Base-by-base conservation (phyloP, 2,113 vertebrate species). In the Phodopus roborovskii region DNA sequence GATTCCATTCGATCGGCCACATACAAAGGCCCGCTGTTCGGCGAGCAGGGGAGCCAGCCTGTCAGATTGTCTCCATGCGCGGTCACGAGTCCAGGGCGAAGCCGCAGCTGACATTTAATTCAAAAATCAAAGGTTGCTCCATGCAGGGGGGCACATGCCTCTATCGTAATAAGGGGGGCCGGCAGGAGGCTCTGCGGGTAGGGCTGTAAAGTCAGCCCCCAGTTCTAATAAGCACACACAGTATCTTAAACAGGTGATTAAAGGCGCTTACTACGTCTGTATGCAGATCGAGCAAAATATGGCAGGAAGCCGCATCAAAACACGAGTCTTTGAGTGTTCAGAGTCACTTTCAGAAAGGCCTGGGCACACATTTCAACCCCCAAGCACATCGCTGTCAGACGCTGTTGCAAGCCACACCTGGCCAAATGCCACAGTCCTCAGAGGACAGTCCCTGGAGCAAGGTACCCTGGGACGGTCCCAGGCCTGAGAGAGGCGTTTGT, bases 51-150 rank as follows among this genome's bases (percentile, higher is more conserved):
- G 97, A 97, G 89, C 98, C 90, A 71, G 89, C 58, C 97, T 98
- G 98, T 98, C 98, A 98, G 98, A 97, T 74, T 79, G 97, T 98
- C 98, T 98, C 98, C 90, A 53, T 97, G 94, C 98, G 97, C 98
- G 97, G 98, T 98, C 98, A 95, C 91, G 97, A 97, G 97, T 97
- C 98, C 98, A 94, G 96, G 97, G 98, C 97, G 95, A 98, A 98
- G 95, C 98, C 97, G 98, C 98, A 98, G 98, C 98, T 98, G 98
- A 98, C 98, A 98, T 98, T 98, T 98, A 98, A 99, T 98, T 98
- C 98, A 98, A 97, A 99, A 99, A 98, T 98, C 98, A 98, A 98
- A 99, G 98, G 98, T 98, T 98, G 98, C 56, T 98, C 97, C 90
- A 95, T 90, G 97, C 78, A 89, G 86, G 88, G 94, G 87, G 28